These are phyloP conservation scores for Pachymerium ferrugineum DNA, from an alignment of 2,888 invertebrate genomes.

Conservation along the genomic window DNA sequence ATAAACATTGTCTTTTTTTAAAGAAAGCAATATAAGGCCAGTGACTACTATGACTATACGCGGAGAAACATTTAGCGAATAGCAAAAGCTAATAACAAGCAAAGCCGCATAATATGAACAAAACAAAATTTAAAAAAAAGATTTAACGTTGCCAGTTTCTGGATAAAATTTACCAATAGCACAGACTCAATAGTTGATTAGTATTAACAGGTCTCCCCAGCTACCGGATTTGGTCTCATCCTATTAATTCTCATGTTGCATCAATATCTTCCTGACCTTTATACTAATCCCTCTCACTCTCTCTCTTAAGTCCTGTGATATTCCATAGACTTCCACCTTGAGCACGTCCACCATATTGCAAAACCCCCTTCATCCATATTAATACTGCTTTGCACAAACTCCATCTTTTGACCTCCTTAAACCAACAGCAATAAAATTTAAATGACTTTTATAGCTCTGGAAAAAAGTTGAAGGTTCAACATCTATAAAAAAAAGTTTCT, in stretches of 20 bases:
- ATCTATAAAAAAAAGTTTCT: slow-evolving; percentile 6
- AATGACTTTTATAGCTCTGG: slow-evolving; percentile 9
- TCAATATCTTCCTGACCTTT: slow-evolving; percentile 7
- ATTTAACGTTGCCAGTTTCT: no score
- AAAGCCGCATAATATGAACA: no score
- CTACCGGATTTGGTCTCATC: no score
- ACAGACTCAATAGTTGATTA: no score
- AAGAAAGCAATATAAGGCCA: no score
- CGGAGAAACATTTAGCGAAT: no score
- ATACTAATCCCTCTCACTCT: neutral
- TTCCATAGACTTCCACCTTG: neutral
- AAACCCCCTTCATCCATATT: slow-evolving; percentile 24
- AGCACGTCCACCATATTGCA: slow-evolving; percentile 13
- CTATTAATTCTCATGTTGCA: slow-evolving; percentile 1
- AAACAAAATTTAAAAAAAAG: no score
- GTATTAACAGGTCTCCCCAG: no score
- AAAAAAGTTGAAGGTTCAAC: slow-evolving; percentile 2
- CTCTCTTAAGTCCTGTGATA: neutral
- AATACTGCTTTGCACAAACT: neutral
- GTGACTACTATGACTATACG: no score
- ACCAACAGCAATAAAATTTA: slow-evolving; percentile 6
- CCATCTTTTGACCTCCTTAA: slow-evolving; percentile 15
- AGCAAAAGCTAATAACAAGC: no score
- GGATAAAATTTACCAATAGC: no score
- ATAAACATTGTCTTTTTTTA: no score